Evolutionary conservation across 2,888 invertebrate genomes (phyloP).

Genomic region (Hirtodrosophila cameraria): DNA sequence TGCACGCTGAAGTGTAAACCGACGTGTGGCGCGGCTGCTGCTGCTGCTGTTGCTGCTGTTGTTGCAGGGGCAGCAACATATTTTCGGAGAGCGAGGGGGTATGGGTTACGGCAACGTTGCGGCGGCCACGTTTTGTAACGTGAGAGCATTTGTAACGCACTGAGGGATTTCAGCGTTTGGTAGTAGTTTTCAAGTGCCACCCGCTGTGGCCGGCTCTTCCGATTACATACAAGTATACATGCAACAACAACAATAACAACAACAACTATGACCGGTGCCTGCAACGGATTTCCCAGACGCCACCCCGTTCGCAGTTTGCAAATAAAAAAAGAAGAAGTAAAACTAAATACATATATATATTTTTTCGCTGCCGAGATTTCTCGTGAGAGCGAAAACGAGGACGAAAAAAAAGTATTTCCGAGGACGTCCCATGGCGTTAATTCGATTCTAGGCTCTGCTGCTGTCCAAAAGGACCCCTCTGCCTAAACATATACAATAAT

Average conservation of each 20-base stretch:
- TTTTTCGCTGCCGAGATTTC: conserved; percentile 39
- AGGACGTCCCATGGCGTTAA: conserved; percentile 68
- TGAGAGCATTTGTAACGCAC: conserved; percentile 73
- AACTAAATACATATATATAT: conserved; percentile 3
- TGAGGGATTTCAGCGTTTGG: conserved; percentile 46
- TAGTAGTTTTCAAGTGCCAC: conserved; percentile 65
- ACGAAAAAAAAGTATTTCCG: not conserved
- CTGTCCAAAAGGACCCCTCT: conserved; percentile 20
- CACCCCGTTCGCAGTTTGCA: conserved; percentile 50
- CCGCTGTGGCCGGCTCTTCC: conserved; percentile 75
- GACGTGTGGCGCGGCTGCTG: conserved; percentile 66
- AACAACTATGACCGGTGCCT: conserved; percentile 12
- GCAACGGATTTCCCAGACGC: conserved; percentile 74
- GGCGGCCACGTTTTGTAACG: conserved; percentile 67
- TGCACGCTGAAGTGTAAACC: conserved; percentile 69
- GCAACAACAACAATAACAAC: conserved; percentile 31
- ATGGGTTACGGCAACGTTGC: conserved; percentile 26
- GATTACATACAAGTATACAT: conserved; percentile 61
- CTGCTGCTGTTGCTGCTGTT: conserved; percentile 3
- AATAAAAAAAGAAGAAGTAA: conserved; percentile 13
- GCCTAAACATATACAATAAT: conserved; percentile 75
- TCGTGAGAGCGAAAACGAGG: conserved; percentile 64
- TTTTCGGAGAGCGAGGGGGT: no score
- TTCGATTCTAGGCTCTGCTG: conserved; percentile 65
- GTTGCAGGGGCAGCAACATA: conserved; percentile 4